These are phyloP conservation scores for Platalea minor DNA, from an alignment of 2,797 vertebrate genomes.

Conservation along the genomic window DNA sequence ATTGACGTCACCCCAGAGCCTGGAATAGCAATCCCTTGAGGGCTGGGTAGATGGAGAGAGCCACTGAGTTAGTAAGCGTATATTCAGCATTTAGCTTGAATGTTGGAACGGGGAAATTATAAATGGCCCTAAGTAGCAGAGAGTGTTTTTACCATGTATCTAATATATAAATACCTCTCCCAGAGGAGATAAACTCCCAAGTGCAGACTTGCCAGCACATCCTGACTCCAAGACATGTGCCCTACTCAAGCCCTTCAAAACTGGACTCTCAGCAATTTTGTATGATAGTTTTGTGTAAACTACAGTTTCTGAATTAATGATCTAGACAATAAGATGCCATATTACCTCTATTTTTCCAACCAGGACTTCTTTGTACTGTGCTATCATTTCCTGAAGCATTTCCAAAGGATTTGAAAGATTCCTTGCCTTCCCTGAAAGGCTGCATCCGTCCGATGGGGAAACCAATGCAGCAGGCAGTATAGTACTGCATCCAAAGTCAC, in stretches of 20 bases:
- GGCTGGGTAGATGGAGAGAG: background rate
- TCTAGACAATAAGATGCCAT: background rate
- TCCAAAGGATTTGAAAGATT: background rate
- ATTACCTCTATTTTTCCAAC: background rate
- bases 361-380: background rate
- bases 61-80: background rate
- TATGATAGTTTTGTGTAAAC: background rate
- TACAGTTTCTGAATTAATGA: background rate
- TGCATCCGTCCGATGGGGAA: background rate
- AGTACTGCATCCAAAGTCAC: background rate
- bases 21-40: constrained; percentile 30
- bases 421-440: background rate
- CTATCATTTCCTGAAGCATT: background rate
- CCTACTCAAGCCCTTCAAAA: background rate
- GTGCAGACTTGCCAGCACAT: background rate
- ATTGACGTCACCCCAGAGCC: constrained; percentile 21
- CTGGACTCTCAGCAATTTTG: background rate
- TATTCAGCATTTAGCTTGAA: constrained; percentile 44
- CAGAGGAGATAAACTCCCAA: constrained; percentile 19
- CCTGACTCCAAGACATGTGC: background rate
- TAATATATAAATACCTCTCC: constrained; percentile 42
- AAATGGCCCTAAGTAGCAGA: constrained; percentile 42
- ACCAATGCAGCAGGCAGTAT: background rate
- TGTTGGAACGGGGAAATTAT: constrained; percentile 6
- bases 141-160: constrained; percentile 34